phyloP scores from a whole-genome alignment of 2,113 vertebrate genomes.

The Salvelinus alpinus region DNA sequence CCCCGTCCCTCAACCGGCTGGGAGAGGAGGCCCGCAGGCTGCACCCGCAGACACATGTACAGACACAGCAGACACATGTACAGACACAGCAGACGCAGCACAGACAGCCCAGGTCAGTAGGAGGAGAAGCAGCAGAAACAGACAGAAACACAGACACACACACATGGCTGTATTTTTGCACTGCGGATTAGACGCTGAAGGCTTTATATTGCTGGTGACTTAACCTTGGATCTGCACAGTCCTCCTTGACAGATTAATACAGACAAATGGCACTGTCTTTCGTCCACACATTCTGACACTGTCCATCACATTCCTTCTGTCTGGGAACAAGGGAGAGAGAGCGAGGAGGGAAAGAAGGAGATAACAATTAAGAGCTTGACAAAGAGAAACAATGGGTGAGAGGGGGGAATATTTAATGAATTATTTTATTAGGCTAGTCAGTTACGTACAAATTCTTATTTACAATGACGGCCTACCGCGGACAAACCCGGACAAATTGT shows the following conservation, averaged over 20 bases:
- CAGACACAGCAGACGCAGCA: slow-evolving; percentile 55
- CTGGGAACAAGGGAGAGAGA: slow-evolving; percentile 23
- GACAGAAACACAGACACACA: no score
- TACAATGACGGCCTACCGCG: no score
- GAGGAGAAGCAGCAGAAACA: background rate
- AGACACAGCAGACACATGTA: slow-evolving; percentile 7
- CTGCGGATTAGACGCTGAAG: slow-evolving; percentile 44
- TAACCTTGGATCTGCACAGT: slow-evolving; percentile 22
- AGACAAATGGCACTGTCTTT: slow-evolving; percentile 32
- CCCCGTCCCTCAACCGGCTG: slow-evolving; percentile 89
- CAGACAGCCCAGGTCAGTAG: slow-evolving; percentile 80
- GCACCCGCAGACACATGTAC: slow-evolving; percentile 43
- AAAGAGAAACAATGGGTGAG: no score
- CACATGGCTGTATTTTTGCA: no score
- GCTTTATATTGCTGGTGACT: slow-evolving; percentile 30
- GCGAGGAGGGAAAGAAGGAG: background rate
- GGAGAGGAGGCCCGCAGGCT: slow-evolving; percentile 82
- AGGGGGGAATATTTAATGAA: no score
- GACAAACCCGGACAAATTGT: no score
- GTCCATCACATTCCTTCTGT: no score
- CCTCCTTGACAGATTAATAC: slow-evolving; percentile 38
- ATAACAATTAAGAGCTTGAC: background rate
- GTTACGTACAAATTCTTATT: no score
- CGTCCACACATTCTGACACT: no score
- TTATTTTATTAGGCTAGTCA: no score